A percentile compares a stretch with the other conserved stretches of the same genome.
phyloP scores from a whole-genome alignment of 2,797 vertebrate species.

The Delichon dasypus region DNA sequence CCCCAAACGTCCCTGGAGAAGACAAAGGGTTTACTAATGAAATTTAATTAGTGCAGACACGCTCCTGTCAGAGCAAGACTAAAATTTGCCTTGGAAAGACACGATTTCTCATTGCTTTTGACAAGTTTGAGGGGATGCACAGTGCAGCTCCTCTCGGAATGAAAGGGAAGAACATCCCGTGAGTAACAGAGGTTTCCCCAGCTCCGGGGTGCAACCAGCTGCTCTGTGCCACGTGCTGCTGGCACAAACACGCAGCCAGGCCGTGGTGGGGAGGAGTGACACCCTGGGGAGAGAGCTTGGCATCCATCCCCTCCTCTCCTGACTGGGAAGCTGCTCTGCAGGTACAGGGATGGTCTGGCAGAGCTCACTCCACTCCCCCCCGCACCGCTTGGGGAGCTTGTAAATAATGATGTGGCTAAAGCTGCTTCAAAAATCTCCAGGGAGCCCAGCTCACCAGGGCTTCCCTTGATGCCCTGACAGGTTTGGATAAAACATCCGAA shows the following conservation, averaged over 20 bases:
- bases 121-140: not conserved
- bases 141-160: not conserved
- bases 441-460: not conserved
- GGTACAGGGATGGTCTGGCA: not conserved
- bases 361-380: not conserved
- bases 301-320: not conserved
- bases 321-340: not conserved
- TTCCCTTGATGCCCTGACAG: constrained; percentile 37
- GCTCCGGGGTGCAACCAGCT: not conserved
- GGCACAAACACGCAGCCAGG: not conserved
- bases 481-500: constrained; percentile 16
- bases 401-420: not conserved
- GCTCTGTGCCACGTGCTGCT: not conserved
- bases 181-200: not conserved
- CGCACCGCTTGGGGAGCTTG: not conserved
- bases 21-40: constrained; percentile 58
- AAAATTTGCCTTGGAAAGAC: not conserved
- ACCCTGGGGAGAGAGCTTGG: not conserved
- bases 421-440: not conserved
- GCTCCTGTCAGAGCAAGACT: constrained; percentile 40
- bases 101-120: not conserved
- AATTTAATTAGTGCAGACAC: constrained; percentile 49
- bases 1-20: constrained; percentile 43
- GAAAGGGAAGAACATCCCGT: not conserved
- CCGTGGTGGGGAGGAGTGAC: not conserved